A percentile compares a stretch with the other conserved stretches of the same genome.
phyloP scores from a whole-genome alignment of 2,113 vertebrate species.

The Megaceryle torquata region DNA sequence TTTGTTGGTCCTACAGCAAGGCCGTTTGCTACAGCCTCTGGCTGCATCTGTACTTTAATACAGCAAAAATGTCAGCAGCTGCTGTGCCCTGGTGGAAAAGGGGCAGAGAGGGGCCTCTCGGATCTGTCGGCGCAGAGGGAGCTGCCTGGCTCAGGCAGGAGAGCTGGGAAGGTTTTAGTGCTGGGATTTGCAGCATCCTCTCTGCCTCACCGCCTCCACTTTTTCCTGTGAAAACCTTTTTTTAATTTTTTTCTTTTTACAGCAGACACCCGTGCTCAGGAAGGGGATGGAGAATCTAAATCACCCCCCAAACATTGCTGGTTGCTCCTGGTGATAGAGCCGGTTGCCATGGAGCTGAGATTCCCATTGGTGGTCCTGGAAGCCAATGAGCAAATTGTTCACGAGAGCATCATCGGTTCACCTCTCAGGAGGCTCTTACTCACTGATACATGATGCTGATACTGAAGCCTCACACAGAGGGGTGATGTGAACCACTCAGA shows the following conservation, averaged over 20 bases:
- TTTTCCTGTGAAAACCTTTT: background rate
- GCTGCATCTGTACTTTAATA: fast-evolving
- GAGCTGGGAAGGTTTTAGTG: background rate
- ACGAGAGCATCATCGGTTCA: constrained; percentile 37
- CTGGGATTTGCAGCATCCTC: background rate
- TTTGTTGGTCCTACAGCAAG: fast-evolving
- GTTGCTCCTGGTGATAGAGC: constrained; percentile 87
- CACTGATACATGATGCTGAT: background rate
- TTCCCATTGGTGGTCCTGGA: constrained; percentile 81
- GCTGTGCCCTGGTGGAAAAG: background rate
- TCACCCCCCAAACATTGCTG: constrained; percentile 64
- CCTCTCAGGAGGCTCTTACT: constrained; percentile 47
- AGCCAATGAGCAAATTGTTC: constrained; percentile 80
- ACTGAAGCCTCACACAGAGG: background rate
- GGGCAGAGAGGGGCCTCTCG: background rate
- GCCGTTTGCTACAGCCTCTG: background rate
- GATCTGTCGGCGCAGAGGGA: background rate
- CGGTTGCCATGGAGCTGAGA: constrained; percentile 89
- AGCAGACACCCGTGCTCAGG: background rate
- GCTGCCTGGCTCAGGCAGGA: background rate
- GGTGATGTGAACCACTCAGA: background rate
- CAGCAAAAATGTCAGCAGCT: fast-evolving
- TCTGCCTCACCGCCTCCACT: background rate
- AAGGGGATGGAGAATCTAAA: background rate
- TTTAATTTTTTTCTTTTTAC: background rate